Percentiles rank a stretch among this genome's conserved stretches.
Evolutionary conservation across 1,140 invertebrate species (phyloP).

Genomic region (Diploscapter pachys): DNA sequence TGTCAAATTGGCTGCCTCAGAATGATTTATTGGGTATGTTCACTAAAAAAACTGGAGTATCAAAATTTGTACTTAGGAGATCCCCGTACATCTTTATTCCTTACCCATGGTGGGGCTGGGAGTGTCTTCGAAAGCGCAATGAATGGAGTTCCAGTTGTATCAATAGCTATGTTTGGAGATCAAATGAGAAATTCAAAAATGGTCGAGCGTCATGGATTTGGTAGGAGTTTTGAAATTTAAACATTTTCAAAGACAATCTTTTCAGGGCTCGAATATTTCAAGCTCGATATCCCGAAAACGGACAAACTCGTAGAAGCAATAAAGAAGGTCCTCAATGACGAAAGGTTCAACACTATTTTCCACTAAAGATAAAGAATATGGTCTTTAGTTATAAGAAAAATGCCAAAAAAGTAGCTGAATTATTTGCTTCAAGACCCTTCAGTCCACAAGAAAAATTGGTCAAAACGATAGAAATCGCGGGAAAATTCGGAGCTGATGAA

Average conservation of each 20-base stretch:
- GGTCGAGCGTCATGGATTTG: constrained; percentile 14
- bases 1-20: constrained; percentile 3
- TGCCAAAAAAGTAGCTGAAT: neutral
- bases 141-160: constrained; percentile 16
- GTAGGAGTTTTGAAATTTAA: constrained; percentile 6
- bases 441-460: neutral
- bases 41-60: neutral
- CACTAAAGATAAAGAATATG: constrained; percentile 8
- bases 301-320: constrained; percentile 6
- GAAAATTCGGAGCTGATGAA: neutral
- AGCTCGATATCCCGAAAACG: no score
- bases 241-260: no score
- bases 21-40: neutral
- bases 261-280: no score
- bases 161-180: constrained; percentile 10
- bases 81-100: neutral
- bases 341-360: neutral
- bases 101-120: constrained; percentile 1
- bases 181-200: constrained; percentile 21
- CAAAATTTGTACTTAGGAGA: neutral
- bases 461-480: neutral
- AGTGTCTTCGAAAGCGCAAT: neutral
- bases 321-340: neutral
- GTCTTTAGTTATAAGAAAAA: neutral
- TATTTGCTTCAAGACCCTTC: neutral